Percentiles rank a stretch among this genome's conserved stretches.
These are phyloP conservation scores for Hippocampus barbouri DNA, from an alignment of 2,113 vertebrate species.

Conservation along the genomic window DNA sequence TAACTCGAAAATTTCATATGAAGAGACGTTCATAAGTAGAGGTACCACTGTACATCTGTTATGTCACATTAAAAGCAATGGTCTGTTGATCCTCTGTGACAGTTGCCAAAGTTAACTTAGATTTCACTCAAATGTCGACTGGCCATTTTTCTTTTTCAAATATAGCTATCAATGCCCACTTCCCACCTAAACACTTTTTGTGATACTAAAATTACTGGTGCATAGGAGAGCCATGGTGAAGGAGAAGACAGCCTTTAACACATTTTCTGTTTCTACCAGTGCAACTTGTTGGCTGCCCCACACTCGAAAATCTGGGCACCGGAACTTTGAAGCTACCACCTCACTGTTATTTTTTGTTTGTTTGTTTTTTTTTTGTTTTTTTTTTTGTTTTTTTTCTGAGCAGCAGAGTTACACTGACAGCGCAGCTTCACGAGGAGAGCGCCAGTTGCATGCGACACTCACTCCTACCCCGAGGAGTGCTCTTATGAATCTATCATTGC, in stretches of 20 bases:
- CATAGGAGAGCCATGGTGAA: constrained; percentile 61
- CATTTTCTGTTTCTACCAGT: constrained; percentile 72
- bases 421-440: constrained; percentile 52
- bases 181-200: background rate
- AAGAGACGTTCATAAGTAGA: no score
- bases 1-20: no score
- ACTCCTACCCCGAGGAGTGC: constrained; percentile 54
- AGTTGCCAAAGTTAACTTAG: background rate
- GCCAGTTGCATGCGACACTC: constrained; percentile 66
- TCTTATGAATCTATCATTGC: constrained; percentile 53
- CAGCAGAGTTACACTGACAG: constrained; percentile 53
- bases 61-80: background rate
- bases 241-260: constrained; percentile 59
- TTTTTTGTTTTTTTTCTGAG: constrained; percentile 28
- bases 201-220: constrained; percentile 1
- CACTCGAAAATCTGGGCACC: constrained; percentile 46
- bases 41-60: background rate
- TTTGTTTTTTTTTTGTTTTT: constrained; percentile 30
- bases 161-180: background rate
- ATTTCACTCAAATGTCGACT: no score
- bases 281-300: constrained; percentile 64
- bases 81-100: background rate
- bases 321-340: constrained; percentile 55
- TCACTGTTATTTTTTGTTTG: constrained; percentile 44
- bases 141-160: background rate